phyloP scores from a whole-genome alignment of 2,113 vertebrate genomes.

The Ivindomyrus marchei region DNA sequence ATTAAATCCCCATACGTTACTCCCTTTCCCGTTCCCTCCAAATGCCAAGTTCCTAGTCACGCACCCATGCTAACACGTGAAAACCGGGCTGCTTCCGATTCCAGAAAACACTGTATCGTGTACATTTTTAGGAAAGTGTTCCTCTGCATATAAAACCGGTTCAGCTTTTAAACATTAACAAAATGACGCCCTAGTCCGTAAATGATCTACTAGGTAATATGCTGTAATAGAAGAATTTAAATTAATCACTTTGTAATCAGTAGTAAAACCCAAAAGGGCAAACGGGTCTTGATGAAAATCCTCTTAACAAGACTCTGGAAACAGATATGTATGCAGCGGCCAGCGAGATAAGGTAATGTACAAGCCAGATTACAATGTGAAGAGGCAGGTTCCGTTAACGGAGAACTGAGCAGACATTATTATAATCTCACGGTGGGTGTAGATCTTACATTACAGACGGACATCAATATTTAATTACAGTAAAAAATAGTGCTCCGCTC shows the following conservation, averaged over 20 bases:
- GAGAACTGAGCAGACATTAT: background rate
- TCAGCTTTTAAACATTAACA: background rate
- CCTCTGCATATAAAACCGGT: background rate
- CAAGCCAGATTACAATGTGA: background rate
- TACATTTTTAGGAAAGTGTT: background rate
- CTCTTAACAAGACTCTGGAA: background rate
- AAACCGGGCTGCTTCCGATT: background rate
- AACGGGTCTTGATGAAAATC: background rate
- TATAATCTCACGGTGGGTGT: background rate
- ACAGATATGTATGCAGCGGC: background rate
- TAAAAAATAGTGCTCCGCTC: background rate
- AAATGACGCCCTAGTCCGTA: background rate
- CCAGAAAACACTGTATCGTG: background rate
- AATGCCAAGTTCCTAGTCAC: background rate
- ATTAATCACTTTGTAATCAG: background rate
- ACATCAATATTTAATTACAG: constrained; percentile 14
- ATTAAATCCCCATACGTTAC: background rate
- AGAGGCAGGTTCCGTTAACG: background rate
- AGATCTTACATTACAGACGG: background rate
- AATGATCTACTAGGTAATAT: background rate
- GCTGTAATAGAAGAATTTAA: background rate
- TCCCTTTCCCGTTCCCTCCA: background rate
- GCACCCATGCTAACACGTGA: background rate
- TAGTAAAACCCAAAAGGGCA: background rate
- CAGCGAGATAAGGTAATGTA: background rate